Percentiles rank a stretch among this genome's conserved stretches.
phyloP scores from a whole-genome alignment of 2,113 vertebrate species.

The Hassar affinis region DNA sequence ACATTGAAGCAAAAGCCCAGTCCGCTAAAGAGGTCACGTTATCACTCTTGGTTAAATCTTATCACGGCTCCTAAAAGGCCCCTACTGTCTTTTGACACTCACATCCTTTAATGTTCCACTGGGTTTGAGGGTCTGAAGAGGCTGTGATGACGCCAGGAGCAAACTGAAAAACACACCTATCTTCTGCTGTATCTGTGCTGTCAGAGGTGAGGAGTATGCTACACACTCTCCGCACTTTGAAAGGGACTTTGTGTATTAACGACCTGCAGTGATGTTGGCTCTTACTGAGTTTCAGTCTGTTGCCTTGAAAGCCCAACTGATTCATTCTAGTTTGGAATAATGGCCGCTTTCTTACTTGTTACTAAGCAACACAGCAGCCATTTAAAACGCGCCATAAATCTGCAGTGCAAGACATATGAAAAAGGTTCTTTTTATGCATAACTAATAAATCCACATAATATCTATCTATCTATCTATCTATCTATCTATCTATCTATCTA shows the following conservation, averaged over 20 bases:
- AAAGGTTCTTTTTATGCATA: background rate
- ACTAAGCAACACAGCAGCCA: slow-evolving; percentile 31
- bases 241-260: background rate
- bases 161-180: slow-evolving; percentile 24
- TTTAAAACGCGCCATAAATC: background rate
- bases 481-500: background rate
- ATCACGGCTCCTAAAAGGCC: slow-evolving; percentile 44
- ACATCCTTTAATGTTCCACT: slow-evolving; percentile 50
- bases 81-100: slow-evolving; percentile 46
- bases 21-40: slow-evolving; percentile 54
- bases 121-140: slow-evolving; percentile 31
- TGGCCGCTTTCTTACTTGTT: background rate
- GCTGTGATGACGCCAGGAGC: slow-evolving; percentile 19
- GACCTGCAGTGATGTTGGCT: background rate
- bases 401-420: background rate
- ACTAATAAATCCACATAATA: background rate
- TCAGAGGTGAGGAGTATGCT: slow-evolving; percentile 46
- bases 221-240: slow-evolving; percentile 23
- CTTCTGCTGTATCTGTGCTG: slow-evolving; percentile 35
- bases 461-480: background rate
- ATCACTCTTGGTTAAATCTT: slow-evolving; percentile 39
- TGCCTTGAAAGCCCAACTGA: background rate
- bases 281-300: background rate
- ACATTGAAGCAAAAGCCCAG: slow-evolving; percentile 53
- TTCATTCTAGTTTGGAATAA: background rate